Evolutionary conservation across 2,113 vertebrate species (phyloP), one percentile per base, ranked within the genome.

Genomic region (Garra rufa): DNA sequence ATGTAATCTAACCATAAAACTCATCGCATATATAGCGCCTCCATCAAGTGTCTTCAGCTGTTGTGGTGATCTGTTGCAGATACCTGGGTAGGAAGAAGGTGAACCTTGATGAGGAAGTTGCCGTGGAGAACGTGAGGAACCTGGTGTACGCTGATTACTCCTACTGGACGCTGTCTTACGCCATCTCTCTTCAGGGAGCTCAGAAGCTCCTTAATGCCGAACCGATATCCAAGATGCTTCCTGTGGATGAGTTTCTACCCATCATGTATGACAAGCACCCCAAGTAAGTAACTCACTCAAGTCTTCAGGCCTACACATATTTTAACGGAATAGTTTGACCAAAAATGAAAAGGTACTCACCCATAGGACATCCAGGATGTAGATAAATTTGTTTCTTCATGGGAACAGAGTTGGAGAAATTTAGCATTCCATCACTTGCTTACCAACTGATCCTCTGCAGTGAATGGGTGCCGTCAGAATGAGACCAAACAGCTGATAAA

Each of bases 201-300:
- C 96, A 91, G 76, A 99, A 99, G 86, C 94, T 99, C 77, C 89
- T 99, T 81, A 96, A 96, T 0, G 95, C 96, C 0, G 91, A 96
- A 83, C 98, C 98, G 0, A 93, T 99, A 65, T 95, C 91, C 86
- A 97, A 97, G 90, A 99, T 99, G 96, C 93, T 99, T 79, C 98
- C 98, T 0, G 96, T 99, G n/a, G 97, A 99, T 0, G 98, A 99
- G 87, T 99, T 98, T 91, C 93, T 99, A 83, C 98, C 98, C 91
- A 95, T 99, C 92, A 99, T 99, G 98, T 99, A 97, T 0, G 95
- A 99, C 95, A 97, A 94, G 84, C 98, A 99, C 87, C 96, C 97
- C 86, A 99, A 98, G 98, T 99, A 91, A 83, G 96, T 92, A 52
- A 21, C 1, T 11, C 17, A 28, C 1, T 30, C n/a, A 9, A n/a